Evolutionary conservation across 2,797 vertebrate genomes (phyloP), one percentile per base, ranked within the genome.

Genomic region (Bryconaethiops microstoma): DNA sequence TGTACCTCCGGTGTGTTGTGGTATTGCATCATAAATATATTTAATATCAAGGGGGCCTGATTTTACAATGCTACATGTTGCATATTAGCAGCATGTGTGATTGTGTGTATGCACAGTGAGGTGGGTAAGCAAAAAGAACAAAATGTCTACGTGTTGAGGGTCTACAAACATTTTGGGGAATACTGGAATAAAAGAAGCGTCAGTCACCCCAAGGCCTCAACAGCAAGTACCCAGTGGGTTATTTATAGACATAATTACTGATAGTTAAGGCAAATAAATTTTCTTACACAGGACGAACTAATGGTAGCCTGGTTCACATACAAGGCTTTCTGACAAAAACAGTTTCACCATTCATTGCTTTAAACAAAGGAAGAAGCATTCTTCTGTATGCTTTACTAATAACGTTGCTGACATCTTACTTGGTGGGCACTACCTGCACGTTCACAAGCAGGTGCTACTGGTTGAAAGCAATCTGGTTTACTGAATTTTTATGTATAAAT

Each of bases 181-280:
- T 3, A 29, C 29, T 29, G 29, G 29, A 29, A 29, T 3, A 1
- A 29, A 29, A 63, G 25, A 29, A 63, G 60, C 35, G 8, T 39
- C 29, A 40, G 14, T 16, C 12, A 10, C 29, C 16, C 25, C 25
- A 63, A 14, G 14, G 29, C 29, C 45, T 52, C 67, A 71, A 16
- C 67, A 65, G 65, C 50, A 68, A 72, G 76, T 45, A 80, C 17
- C 29, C n/a, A 65, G 74, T 45, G n/a, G 17, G 55, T 57, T 70
- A n/a, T n/a, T n/a, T 75, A 63, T 19, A 23, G 9, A 57, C n/a
- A 12, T 17, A 79, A 71, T 82, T 45, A 70, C 68, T 39, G 19
- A 69, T 25, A 59, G 23, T 60, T 77, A 60, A 4, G 19, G 16
- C 42, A 73, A 78, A 74, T 14, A 54, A 0, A 14, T 55, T 73